These are phyloP conservation scores for Vanessa cardui DNA, from an alignment of 2,888 invertebrate genomes.

Conservation along the genomic window DNA sequence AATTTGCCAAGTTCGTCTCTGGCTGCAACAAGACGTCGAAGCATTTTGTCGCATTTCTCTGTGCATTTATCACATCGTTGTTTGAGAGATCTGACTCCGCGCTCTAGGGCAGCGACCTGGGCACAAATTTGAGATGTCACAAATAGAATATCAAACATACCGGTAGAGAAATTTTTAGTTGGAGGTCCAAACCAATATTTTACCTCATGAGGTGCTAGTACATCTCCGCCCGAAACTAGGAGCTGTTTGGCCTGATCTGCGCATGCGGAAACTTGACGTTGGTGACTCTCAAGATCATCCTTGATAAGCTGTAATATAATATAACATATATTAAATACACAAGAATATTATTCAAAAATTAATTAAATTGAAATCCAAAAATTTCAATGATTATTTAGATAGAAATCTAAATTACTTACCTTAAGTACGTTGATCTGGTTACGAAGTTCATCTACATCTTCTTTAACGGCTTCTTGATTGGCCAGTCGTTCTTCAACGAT, in stretches of 20 bases:
- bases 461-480: slow-evolving; percentile 92
- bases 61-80: slow-evolving; percentile 91
- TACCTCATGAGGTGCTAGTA: slow-evolving; percentile 94
- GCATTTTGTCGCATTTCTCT: slow-evolving; percentile 90
- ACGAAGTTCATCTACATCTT: slow-evolving; percentile 92
- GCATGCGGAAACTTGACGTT: slow-evolving; percentile 91
- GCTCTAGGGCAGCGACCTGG: slow-evolving; percentile 90
- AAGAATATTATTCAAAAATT: background rate
- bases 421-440: slow-evolving; percentile 95
- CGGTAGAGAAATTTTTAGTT: background rate
- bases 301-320: slow-evolving; percentile 87
- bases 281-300: slow-evolving; percentile 94
- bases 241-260: slow-evolving; percentile 95
- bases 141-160: too few relatives aligned
- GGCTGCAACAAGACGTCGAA: slow-evolving; percentile 89
- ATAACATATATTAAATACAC: too few relatives aligned
- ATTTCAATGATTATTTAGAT: background rate
- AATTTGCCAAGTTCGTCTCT: slow-evolving; percentile 95
- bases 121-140: background rate
- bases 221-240: slow-evolving; percentile 94
- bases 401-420: slow-evolving; percentile 68
- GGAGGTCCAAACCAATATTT: slow-evolving; percentile 3
- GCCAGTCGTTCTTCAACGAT: slow-evolving; percentile 93
- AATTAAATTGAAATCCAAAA: background rate
- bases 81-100: slow-evolving; percentile 92